phyloP scores from a whole-genome alignment of 2,797 vertebrate genomes.

The Protosalanx chinensis region DNA sequence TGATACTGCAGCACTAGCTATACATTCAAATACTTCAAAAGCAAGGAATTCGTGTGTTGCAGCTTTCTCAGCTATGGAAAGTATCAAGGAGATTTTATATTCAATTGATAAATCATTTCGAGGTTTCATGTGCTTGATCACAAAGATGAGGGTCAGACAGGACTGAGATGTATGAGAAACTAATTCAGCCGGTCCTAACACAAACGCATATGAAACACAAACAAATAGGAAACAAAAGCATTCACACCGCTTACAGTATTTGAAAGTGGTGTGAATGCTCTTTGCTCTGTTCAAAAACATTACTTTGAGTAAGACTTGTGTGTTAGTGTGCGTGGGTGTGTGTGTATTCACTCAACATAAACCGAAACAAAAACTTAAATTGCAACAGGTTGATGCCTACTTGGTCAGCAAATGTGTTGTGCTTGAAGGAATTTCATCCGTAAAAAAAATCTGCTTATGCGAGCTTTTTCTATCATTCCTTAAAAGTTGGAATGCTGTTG shows the following conservation, averaged over 20 bases:
- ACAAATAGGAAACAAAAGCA: not conserved
- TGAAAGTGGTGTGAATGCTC: too few relatives aligned
- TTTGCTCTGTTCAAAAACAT: too few relatives aligned
- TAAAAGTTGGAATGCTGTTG: conserved; percentile 42
- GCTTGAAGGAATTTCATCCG: conserved; percentile 33
- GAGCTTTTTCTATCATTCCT: conserved; percentile 29
- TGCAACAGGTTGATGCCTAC: conserved; percentile 17
- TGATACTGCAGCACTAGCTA: not conserved
- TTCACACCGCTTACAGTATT: too few relatives aligned
- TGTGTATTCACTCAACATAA: conserved; percentile 1
- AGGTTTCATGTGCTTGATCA: conserved; percentile 39
- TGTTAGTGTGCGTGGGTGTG: not conserved
- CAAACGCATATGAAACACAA: too few relatives aligned
- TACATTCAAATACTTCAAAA: conserved; percentile 9
- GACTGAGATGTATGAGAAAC: conserved; percentile 16
- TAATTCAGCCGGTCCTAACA: too few relatives aligned
- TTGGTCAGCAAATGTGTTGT: conserved; percentile 22
- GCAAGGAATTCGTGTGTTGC: conserved; percentile 24
- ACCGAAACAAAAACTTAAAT: conserved; percentile 15
- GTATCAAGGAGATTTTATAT: conserved; percentile 41
- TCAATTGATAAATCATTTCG: conserved; percentile 41
- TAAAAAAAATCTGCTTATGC: conserved; percentile 35
- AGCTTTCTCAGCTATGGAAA: conserved; percentile 34
- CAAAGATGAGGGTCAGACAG: conserved; percentile 35
- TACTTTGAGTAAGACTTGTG: too few relatives aligned